Base-by-base conservation (phyloP, 2,888 invertebrate species). In the Seira musarum region DNA sequence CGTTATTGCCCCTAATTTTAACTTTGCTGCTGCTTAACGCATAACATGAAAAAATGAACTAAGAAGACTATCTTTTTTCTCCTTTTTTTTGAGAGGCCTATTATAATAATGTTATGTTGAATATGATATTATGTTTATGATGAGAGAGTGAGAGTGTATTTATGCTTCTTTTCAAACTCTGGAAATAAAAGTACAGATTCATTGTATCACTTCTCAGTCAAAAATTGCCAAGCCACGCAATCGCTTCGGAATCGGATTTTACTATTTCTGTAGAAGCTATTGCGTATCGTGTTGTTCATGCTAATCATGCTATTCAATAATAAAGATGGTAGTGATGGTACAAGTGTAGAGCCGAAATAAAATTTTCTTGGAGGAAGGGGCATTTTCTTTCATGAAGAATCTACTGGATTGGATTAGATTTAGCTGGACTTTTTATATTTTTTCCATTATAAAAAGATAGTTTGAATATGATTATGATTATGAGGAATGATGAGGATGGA, bases 1-100 rank as follows among this genome's bases (percentile, higher is more conserved):
- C 80, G 80, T 80, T 80, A 80, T 80, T 68, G 73, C 67, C 80
- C 70, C 80, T 74, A 80, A 80, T 80, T 80, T 80, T 80, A 73
- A 72, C 65, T 71, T 78, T 72, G 49, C 49, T 49, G 3, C 30
- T 71, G 71, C 63, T 78, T 78, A 72, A 78, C 78, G 67, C 49
- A 8, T 49, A 49, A 13, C 49, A 49, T 49, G 15, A 49, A 49
- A 49, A 49, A 49, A 49, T 8, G 49, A 8, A 49, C 3, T 2
- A 49, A 49, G 49, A 49, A n/a, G 49, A 49, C 49, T 49, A 49
- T 49, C 2, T 49, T 8, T n/a, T 49, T n/a, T 15, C 15, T n/a
- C 49, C 49, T 49, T 49, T 40, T 40, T 40, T 49, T 49, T 13
- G 30, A 30, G 30, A 30, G 8, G 30, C 30, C 30, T 30, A 30